Evolutionary conservation across 2,888 invertebrate genomes (phyloP), one percentile per base, ranked within the genome.

Genomic region (Drosophila acutilabella): DNA sequence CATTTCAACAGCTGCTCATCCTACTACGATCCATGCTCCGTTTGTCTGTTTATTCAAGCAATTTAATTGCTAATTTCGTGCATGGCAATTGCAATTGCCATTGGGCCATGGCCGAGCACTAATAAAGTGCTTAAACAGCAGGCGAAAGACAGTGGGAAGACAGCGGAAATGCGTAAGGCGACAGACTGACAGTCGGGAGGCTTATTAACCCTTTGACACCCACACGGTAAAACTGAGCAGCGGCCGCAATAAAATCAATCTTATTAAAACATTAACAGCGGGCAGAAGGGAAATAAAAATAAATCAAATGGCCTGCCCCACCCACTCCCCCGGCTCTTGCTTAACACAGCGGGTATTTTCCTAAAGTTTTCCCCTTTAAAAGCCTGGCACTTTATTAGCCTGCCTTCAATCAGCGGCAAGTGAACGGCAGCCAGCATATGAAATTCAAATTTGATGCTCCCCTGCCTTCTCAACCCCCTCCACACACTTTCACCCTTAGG

Each of bases 191-290:
- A 72, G 60, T 74, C 71, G 81, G 59, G 74, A 67, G 82, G 81
- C 88, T 89, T 91, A 91, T 91, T 91, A 91, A 91, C 91, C 91
- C 91, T 91, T 91, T 91, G 45, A 65, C 74, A 61, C 67, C 68
- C 75, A 68, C 65, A 58, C 70, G 59, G 30, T 10, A 18, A 40
- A 23, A 53, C 30, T 26, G 59, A 48, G 54, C 42, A 48, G 71
- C 69, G 71, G 68, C 78, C 70, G 90, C 89, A 90, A 90, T 90
- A 90, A 90, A 90, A 90, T 90, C 89, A 91, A 91, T 91, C 89
- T 91, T 89, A 91, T 91, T 91, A 89, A 89, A 89, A 84, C 86
- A 80, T 78, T 81, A 78, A 80, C 90, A 79, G 80, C 80, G 76
- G 73, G 79, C 80, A 68, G 80, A 71, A 58, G 72, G 70, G 68